A percentile compares a stretch with the other conserved stretches of the same genome.
These are phyloP conservation scores for Oegoconia quadripuncta DNA, from an alignment of 2,888 invertebrate genomes.

Conservation along the genomic window DNA sequence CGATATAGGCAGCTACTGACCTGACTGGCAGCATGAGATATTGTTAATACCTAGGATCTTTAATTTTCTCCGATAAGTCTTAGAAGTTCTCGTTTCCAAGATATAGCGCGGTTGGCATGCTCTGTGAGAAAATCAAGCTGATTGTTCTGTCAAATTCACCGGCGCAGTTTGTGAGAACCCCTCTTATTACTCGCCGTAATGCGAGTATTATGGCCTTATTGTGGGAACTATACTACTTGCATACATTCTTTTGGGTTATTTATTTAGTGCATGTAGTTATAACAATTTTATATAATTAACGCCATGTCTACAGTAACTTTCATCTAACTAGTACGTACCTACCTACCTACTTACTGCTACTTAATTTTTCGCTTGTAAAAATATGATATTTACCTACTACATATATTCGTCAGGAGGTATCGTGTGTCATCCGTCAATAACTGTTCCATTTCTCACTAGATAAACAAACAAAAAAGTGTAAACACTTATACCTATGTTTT, in stretches of 20 bases:
- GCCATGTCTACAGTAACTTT: too few relatives aligned
- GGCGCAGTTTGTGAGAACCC: slow-evolving; percentile 46
- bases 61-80: slow-evolving; percentile 23
- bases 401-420: too few relatives aligned
- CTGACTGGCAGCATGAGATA: too few relatives aligned
- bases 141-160: slow-evolving; percentile 57
- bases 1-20: too few relatives aligned
- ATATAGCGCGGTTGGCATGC: slow-evolving; percentile 33
- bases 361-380: too few relatives aligned
- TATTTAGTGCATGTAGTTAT: too few relatives aligned
- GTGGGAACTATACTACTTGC: slow-evolving; percentile 47
- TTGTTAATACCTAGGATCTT: slow-evolving; percentile 6
- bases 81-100: slow-evolving; percentile 44
- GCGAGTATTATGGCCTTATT: slow-evolving; percentile 29
- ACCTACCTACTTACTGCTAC: too few relatives aligned
- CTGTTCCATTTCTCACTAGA: not conserved
- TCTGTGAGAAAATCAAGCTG: slow-evolving; percentile 56
- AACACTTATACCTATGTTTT: slow-evolving; percentile 6
- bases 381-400: too few relatives aligned
- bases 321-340: too few relatives aligned
- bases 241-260: slow-evolving; percentile 7
- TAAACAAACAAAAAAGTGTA: slow-evolving; percentile 1
- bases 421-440: not conserved
- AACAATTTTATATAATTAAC: too few relatives aligned
- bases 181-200: slow-evolving; percentile 38